These are phyloP conservation scores for Meliscaeva auricollis DNA, from an alignment of 2,888 invertebrate genomes.

Conservation along the genomic window DNA sequence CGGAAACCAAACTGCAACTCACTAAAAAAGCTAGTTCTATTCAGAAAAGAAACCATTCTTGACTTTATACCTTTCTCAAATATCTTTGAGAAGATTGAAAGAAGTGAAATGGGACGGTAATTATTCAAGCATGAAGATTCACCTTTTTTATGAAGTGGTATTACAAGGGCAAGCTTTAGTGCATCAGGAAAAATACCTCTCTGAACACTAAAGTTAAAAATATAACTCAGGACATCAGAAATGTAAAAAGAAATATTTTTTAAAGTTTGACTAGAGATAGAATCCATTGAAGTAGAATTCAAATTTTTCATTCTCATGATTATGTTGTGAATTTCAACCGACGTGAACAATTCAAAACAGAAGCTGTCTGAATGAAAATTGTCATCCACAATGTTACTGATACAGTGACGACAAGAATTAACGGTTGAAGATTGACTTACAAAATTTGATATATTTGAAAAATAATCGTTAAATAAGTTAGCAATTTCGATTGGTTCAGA, in stretches of 20 bases:
- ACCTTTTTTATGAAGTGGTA: constrained; percentile 34
- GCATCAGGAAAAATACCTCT: constrained; percentile 31
- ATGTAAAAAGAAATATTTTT: constrained; percentile 1
- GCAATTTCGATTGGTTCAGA: not conserved
- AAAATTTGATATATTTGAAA: not conserved
- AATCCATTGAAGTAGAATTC: not conserved
- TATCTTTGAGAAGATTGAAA: constrained; percentile 28
- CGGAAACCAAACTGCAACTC: constrained; percentile 31
- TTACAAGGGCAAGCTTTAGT: constrained; percentile 16
- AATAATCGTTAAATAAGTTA: constrained; percentile 17
- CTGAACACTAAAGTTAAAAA: constrained; percentile 32
- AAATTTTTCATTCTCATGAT: constrained; percentile 4
- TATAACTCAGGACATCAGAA: constrained; percentile 23
- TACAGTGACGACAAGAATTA: not conserved
- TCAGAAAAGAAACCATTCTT: constrained; percentile 25
- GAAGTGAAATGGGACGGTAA: constrained; percentile 34
- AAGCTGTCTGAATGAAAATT: not conserved
- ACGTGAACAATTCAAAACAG: not conserved
- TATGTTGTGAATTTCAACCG: not conserved
- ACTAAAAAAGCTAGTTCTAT: constrained; percentile 35
- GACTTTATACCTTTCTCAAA: constrained; percentile 35
- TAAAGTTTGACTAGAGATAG: constrained; percentile 1
- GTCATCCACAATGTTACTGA: not conserved
- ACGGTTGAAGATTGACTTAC: not conserved
- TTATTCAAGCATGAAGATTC: constrained; percentile 4